Percentiles rank a stretch among this genome's conserved stretches.
Evolutionary conservation across 2,797 vertebrate genomes (phyloP).

Genomic region (Sebastes kiyomatsui): DNA sequence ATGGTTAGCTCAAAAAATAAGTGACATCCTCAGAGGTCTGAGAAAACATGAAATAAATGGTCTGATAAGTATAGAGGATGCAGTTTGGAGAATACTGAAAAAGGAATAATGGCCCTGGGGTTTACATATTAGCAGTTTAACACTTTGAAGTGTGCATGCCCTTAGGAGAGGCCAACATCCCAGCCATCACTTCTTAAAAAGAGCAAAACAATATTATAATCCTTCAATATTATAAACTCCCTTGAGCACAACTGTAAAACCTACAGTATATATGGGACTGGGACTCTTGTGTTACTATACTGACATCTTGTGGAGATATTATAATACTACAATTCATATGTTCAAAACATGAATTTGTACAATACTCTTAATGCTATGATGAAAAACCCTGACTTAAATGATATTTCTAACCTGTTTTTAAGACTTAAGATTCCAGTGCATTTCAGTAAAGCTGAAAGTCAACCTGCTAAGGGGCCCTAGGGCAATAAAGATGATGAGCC

Average conservation of each 20-base stretch:
- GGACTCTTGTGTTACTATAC: constrained; percentile 47
- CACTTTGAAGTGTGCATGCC: constrained; percentile 29
- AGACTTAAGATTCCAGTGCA: too few relatives aligned
- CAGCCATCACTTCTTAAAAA: constrained; percentile 25
- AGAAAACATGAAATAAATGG: constrained; percentile 1
- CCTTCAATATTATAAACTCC: constrained; percentile 8
- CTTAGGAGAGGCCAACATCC: constrained; percentile 6
- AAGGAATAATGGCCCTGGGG: neutral
- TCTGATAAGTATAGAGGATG: neutral
- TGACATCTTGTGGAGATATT: constrained; percentile 74
- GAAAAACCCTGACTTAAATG: neutral
- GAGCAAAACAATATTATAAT: constrained; percentile 32
- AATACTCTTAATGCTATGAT: neutral
- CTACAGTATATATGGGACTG: neutral
- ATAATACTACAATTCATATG: constrained; percentile 17
- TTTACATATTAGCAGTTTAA: constrained; percentile 25
- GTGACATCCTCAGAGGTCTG: neutral
- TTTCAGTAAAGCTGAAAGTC: neutral
- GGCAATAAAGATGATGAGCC: neutral
- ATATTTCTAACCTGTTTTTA: neutral
- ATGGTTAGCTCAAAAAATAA: constrained; percentile 5
- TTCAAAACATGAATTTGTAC: neutral
- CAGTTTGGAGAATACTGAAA: neutral
- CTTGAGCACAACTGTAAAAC: constrained; percentile 8
- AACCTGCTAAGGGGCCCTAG: neutral